Evolutionary conservation across 2,113 vertebrate genomes (phyloP).

Genomic region (Cyprinus carpio): DNA sequence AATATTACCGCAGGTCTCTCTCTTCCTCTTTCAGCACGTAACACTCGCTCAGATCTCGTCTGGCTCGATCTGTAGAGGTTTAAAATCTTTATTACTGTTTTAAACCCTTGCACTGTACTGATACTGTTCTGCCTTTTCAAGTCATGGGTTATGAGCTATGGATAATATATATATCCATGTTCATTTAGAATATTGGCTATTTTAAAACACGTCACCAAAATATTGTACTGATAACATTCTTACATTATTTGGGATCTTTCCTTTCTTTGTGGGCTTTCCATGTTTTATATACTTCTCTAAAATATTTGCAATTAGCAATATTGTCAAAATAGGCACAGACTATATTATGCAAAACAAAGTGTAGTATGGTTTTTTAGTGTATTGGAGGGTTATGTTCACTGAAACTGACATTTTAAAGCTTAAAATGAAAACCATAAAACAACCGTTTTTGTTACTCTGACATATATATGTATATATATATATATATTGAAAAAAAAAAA

Average conservation of each 20-base stretch:
- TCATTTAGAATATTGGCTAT: no score
- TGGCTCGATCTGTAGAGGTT: neutral
- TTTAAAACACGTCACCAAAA: neutral
- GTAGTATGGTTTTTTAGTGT: neutral
- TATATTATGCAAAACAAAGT: neutral
- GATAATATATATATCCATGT: no score
- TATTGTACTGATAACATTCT: no score
- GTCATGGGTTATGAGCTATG: neutral
- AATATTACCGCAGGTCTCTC: conserved; percentile 21
- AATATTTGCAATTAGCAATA: neutral
- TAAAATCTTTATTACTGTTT: neutral
- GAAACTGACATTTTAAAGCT: no score
- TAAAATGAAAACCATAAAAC: no score
- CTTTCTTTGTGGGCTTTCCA: no score
- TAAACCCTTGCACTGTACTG: neutral
- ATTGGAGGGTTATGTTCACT: neutral
- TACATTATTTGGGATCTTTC: no score
- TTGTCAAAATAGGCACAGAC: neutral
- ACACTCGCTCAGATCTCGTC: neutral
- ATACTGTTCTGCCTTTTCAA: neutral
- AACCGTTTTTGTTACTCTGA: no score
- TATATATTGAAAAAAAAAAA: no score
- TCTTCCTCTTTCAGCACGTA: neutral
- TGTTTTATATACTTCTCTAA: neutral
- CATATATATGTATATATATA: no score